Conservation (phyloP, 1,140 invertebrate genomes). For the Planococcus citri region DNA sequence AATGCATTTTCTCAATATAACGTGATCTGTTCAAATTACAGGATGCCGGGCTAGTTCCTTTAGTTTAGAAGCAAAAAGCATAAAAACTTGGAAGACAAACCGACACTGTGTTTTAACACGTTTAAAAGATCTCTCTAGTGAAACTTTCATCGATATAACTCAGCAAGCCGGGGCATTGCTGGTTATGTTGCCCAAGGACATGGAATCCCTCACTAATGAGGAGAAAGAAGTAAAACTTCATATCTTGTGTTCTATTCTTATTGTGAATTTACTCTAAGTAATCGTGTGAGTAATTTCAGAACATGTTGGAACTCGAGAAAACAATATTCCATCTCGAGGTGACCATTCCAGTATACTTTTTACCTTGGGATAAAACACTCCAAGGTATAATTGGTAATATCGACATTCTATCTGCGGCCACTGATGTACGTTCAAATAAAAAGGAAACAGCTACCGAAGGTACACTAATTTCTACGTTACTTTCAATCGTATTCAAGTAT, state of each 20-base stretch:
- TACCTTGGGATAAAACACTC: constrained; percentile 56
- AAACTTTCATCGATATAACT: not conserved
- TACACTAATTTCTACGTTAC: constrained; percentile 26
- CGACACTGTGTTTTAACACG: constrained; percentile 69
- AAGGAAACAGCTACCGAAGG: constrained; percentile 52
- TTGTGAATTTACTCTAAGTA: not conserved
- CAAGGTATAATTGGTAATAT: constrained; percentile 64
- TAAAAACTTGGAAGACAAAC: constrained; percentile 64
- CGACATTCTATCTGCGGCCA: constrained; percentile 34
- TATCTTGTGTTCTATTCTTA: not conserved
- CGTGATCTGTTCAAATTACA: constrained; percentile 37
- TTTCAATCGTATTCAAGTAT: constrained; percentile 20
- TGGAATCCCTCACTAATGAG: not conserved
- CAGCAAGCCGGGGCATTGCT: constrained; percentile 10
- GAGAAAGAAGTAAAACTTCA: not conserved
- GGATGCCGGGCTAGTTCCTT: constrained; percentile 67
- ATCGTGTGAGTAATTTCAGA: constrained; percentile 36
- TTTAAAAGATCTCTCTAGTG: not conserved
- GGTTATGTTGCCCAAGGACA: constrained; percentile 27
- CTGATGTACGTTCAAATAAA: constrained; percentile 40
- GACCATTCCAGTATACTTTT: constrained; percentile 81
- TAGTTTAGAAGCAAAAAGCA: constrained; percentile 75
- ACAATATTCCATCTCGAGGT: constrained; percentile 68
- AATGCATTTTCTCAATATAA: constrained; percentile 10
- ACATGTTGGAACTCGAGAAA: constrained; percentile 68